phyloP scores from a whole-genome alignment of 2,797 vertebrate genomes.

The Neomorphus geoffroyi region DNA sequence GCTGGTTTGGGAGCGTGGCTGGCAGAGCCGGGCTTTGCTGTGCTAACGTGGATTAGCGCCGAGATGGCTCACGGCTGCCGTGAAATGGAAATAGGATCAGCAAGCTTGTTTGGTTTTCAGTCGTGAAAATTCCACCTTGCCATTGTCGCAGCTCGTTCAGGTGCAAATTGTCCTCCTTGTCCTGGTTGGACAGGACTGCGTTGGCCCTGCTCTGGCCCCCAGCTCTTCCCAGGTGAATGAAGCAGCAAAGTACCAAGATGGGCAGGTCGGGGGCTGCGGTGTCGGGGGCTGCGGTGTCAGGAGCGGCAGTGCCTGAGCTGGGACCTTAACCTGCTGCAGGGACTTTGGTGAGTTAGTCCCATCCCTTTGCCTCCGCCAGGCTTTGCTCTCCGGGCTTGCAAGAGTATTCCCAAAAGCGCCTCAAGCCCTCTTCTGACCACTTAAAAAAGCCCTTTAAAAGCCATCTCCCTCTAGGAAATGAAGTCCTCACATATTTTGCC shows the following conservation, averaged over 20 bases:
- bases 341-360: neutral
- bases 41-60: neutral
- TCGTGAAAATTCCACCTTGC: accelerated
- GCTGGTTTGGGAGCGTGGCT: neutral
- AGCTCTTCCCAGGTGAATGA: neutral
- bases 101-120: neutral
- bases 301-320: neutral
- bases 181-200: too few relatives aligned
- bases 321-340: neutral
- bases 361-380: neutral
- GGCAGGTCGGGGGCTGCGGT: neutral
- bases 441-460: neutral
- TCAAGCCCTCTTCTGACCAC: neutral
- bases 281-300: neutral
- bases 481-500: accelerated
- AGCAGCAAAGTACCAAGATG: neutral
- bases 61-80: neutral
- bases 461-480: neutral
- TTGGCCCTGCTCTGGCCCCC: neutral
- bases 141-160: neutral
- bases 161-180: neutral
- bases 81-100: neutral
- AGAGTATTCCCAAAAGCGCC: neutral
- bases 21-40: neutral
- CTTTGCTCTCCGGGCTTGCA: neutral